These are phyloP conservation scores for Caenorhabditis sp. DNA, from an alignment of 2,888 invertebrate species.

Conservation along the genomic window DNA sequence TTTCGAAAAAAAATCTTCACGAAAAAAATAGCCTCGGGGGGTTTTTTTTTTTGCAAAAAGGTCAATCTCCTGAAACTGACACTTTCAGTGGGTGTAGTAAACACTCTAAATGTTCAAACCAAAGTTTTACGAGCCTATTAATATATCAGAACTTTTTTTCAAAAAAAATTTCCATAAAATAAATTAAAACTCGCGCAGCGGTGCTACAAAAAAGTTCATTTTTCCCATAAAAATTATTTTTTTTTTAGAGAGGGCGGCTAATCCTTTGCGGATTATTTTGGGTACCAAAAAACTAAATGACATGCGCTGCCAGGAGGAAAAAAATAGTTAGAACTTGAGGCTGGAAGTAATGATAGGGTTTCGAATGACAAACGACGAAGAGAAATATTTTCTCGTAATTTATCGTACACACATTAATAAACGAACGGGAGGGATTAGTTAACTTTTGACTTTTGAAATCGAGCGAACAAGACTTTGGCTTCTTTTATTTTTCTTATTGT, in stretches of 20 bases:
- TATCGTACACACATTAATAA: too few species aligned
- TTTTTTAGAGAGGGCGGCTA: neutral
- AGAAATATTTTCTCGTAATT: too few species aligned
- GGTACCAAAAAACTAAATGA: neutral
- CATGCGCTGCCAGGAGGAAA: neutral
- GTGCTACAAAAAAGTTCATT: neutral
- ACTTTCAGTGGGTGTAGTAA: neutral
- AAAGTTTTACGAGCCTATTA: too few species aligned
- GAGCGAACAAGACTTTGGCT: too few species aligned
- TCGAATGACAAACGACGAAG: too few species aligned
- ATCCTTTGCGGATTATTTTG: neutral
- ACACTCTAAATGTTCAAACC: neutral
- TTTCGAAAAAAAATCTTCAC: neutral
- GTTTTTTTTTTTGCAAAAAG: too few species aligned
- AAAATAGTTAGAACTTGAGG: neutral
- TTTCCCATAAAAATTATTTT: neutral
- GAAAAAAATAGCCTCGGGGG: too few species aligned
- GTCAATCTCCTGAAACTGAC: neutral
- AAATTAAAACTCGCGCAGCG: neutral
- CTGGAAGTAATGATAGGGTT: too few species aligned
- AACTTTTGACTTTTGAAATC: too few species aligned
- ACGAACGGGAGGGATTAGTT: too few species aligned
- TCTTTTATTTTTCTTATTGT: too few species aligned
- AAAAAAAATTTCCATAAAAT: neutral
- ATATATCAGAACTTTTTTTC: too few species aligned